phyloP scores from a whole-genome alignment of 2,888 invertebrate genomes.

The Tortrix viridana region DNA sequence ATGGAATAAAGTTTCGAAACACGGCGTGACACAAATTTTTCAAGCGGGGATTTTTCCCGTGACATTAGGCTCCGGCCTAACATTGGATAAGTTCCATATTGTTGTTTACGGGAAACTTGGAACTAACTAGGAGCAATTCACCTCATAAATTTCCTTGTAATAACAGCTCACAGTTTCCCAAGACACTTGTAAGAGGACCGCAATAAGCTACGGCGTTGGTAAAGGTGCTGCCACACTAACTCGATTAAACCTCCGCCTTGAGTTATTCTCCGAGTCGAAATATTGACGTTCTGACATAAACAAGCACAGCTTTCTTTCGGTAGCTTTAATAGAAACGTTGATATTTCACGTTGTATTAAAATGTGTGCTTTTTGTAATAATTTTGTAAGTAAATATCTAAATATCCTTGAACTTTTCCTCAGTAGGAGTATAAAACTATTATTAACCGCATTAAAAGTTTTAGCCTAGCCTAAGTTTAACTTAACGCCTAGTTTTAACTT shows the following conservation, averaged over 20 bases:
- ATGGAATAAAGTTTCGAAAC: conserved; percentile 66
- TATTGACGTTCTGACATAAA: background rate
- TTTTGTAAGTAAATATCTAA: no score
- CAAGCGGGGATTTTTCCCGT: conserved; percentile 61
- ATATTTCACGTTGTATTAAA: no score
- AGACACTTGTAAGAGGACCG: conserved; percentile 77
- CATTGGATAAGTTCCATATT: conserved; percentile 78
- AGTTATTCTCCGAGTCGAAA: background rate
- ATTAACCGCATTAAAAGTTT: no score
- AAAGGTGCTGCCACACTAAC: conserved; percentile 30
- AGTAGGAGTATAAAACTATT: no score
- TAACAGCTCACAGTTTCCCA: conserved; percentile 79
- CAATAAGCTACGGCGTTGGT: conserved; percentile 68
- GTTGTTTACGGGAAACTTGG: conserved; percentile 80
- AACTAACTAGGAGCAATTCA: conserved; percentile 75
- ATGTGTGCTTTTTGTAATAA: no score
- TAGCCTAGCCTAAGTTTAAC: no score
- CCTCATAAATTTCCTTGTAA: conserved; percentile 79
- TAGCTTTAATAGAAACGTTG: no score
- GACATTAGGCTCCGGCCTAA: conserved; percentile 68
- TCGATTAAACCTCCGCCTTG: no score
- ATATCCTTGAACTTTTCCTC: no score
- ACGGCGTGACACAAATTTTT: conserved; percentile 63
- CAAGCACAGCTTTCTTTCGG: background rate
- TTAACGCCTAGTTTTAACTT: no score